Evolutionary conservation across 2,888 invertebrate species (phyloP), one percentile per base, ranked within the genome.

Genomic region (Oxystoma pomonae): DNA sequence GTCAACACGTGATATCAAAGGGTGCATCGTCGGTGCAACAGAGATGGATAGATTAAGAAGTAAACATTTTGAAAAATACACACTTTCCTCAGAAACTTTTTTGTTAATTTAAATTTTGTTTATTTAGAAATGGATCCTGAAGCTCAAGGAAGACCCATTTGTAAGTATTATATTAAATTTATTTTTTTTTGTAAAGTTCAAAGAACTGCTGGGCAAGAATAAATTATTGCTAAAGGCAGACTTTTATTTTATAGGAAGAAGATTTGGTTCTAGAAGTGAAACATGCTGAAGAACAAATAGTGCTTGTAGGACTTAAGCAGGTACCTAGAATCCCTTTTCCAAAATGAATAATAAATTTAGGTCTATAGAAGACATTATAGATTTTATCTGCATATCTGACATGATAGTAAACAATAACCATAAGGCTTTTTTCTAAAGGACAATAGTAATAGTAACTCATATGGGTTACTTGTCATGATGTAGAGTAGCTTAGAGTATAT

Each of bases 281-380:
- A 62, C 72, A 75, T 63, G 75, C 77, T n/a, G 77, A 80, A 67
- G 75, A 77, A 65, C 73, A 77, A 59, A 79, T 81, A 58, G 71
- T 79, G 59, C 69, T 71, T 57, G 73, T 79, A 57, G 81, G 80
- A 53, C 69, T 78, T 59, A 76, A 77, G 69, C 81, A 80, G 77
- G 80, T 79, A 74, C 70, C n/a, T n/a, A n/a, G n/a, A n/a, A n/a
- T n/a, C n/a, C n/a, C n/a, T n/a, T n/a, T n/a, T n/a, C n/a, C n/a
- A n/a, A n/a, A n/a, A n/a, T n/a, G n/a, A n/a, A n/a, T n/a, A n/a
- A n/a, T n/a, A n/a, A n/a, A n/a, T n/a, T n/a, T n/a, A n/a, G n/a
- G n/a, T n/a, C n/a, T n/a, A n/a, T n/a, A n/a, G n/a, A n/a, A n/a
- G n/a, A n/a, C n/a, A n/a, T n/a, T n/a, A n/a, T n/a, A n/a, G n/a